phyloP scores from a whole-genome alignment of 2,113 vertebrate genomes.

The Eubucco bourcierii region DNA sequence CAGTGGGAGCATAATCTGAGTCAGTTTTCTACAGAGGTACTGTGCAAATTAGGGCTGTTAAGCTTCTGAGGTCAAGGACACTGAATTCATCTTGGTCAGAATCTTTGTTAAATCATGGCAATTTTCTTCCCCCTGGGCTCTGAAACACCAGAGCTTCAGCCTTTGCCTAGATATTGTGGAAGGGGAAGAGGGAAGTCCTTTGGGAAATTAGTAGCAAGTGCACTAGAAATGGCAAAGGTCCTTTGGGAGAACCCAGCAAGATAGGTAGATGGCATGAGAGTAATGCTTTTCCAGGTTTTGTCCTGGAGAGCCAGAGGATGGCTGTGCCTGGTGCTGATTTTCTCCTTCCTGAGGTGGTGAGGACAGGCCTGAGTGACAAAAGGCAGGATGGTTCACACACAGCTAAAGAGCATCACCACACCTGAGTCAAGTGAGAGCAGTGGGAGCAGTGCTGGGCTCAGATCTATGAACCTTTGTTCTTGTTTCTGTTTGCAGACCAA shows the following conservation, averaged over 20 bases:
- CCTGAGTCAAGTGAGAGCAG: rapidly evolving
- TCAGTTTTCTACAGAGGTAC: background rate
- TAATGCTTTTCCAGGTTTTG: background rate
- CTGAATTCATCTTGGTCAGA: background rate
- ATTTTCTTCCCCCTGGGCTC: background rate
- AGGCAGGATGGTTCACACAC: background rate
- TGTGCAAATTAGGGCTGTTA: background rate
- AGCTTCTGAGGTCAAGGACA: background rate
- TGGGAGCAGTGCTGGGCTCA: background rate
- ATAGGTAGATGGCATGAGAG: background rate
- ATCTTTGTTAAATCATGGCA: background rate
- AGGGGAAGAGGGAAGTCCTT: background rate
- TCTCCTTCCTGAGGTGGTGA: background rate
- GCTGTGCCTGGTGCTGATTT: background rate
- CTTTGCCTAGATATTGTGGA: background rate
- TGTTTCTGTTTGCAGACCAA: background rate
- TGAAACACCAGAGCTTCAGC: background rate
- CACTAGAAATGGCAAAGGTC: rapidly evolving
- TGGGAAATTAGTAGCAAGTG: background rate
- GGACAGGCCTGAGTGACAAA: background rate
- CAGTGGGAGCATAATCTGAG: background rate
- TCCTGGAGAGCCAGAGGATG: background rate
- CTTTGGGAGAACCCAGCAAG: background rate
- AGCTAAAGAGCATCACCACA: background rate
- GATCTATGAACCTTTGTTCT: background rate